Percentiles rank a stretch among this genome's conserved stretches.
Conservation (phyloP, 92 coral and sea anemone genomes). For the Umimayanthus chanpuru region DNA sequence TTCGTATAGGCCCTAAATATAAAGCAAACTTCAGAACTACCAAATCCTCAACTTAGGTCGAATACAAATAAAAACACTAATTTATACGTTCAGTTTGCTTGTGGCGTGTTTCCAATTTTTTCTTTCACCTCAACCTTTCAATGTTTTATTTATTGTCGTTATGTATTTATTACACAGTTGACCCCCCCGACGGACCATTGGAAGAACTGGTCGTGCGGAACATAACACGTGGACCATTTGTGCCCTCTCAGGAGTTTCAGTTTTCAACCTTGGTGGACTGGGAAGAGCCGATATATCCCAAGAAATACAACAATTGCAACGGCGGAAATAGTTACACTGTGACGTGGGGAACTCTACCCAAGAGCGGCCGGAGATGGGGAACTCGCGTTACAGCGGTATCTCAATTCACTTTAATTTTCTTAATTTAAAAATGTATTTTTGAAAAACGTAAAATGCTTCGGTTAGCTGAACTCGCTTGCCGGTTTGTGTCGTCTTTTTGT, state of each 20-base stretch:
- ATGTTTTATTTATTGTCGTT: neutral
- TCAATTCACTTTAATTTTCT: neutral
- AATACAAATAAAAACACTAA: too few relatives aligned
- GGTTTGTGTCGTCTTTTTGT: too few relatives aligned
- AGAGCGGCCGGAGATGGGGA: neutral
- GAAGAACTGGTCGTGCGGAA: conserved; percentile 8
- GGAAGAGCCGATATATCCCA: conserved; percentile 23
- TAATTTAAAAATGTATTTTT: too few relatives aligned
- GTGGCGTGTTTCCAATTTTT: neutral
- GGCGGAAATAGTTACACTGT: neutral
- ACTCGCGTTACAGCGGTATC: neutral
- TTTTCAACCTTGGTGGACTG: conserved; percentile 30
- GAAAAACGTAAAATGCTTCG: too few relatives aligned
- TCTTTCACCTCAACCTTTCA: neutral
- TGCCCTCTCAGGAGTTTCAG: neutral
- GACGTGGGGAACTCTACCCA: conserved; percentile 7
- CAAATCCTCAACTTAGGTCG: too few relatives aligned
- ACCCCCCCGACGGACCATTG: neutral
- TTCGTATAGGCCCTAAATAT: too few relatives aligned
- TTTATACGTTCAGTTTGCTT: too few relatives aligned
- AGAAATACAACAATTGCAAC: conserved; percentile 22
- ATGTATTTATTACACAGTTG: neutral
- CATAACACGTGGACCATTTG: conserved; percentile 11
- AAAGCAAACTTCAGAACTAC: too few relatives aligned
- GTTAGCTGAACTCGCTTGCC: too few relatives aligned